Percentiles rank a stretch among this genome's conserved stretches.
Conservation (phyloP, 1,140 invertebrate species). For the Lepidurus arcticus region DNA sequence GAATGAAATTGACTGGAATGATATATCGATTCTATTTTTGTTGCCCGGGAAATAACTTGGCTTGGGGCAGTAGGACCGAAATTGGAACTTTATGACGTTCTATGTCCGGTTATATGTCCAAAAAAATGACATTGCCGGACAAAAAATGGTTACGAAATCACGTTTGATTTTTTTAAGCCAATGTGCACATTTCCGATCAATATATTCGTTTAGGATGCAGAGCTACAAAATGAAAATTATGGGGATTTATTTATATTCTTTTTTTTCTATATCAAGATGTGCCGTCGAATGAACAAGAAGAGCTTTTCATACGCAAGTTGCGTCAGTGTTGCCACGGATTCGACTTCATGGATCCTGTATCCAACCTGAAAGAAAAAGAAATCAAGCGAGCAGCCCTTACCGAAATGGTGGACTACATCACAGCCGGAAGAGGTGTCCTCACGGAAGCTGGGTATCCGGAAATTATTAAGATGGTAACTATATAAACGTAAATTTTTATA, state of each 20-base stretch:
- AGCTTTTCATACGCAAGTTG: constrained; percentile 94
- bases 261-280: constrained; percentile 67
- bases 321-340: constrained; percentile 98
- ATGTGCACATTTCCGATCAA: neutral
- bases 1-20: constrained; percentile 8
- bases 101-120: too few species aligned
- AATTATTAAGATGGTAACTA: constrained; percentile 85
- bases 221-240: neutral
- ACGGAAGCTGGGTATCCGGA: constrained; percentile 96
- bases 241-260: neutral
- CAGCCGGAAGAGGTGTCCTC: constrained; percentile 85
- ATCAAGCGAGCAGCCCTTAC: constrained; percentile 95
- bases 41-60: constrained; percentile 3
- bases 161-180: neutral
- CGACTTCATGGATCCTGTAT: constrained; percentile 98
- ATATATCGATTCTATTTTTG: constrained; percentile 20
- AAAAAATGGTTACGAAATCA: neutral
- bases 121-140: too few species aligned
- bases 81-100: neutral
- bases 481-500: neutral
- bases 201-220: too few species aligned
- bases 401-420: constrained; percentile 97
- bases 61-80: neutral
- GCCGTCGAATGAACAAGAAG: constrained; percentile 86
- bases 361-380: constrained; percentile 97